Base-by-base conservation (phyloP, 1,140 invertebrate species). In the Brachionus manjavacas region DNA sequence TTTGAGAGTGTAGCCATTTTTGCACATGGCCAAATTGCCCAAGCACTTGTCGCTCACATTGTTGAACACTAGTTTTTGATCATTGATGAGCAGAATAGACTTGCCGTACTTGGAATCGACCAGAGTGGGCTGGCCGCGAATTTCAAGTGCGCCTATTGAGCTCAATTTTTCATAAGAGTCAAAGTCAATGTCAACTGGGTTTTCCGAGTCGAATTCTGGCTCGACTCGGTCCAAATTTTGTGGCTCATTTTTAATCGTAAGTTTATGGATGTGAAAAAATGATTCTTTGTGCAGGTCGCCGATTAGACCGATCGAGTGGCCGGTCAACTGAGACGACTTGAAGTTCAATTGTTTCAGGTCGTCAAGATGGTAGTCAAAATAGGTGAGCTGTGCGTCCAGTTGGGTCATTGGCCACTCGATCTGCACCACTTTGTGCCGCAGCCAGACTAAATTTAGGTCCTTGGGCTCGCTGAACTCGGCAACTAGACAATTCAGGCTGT, bases 1-100 rank as follows among this genome's bases (percentile, higher is more conserved):
- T 46, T 81, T 81, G 12, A 81, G 52, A 64, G 79, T 81, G 31
- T 81, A 81, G 28, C 79, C 79, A 68, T 81, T 60, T 46, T 60
- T 68, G 39, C 79, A 81, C 39, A 35, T 25, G 12, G 55, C 31
- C 39, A 81, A 64, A 68, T 81, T 81, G 4, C 52, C 52, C 23
- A 81, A 81, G 39, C 79, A 81, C 12, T 41, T 64, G 16, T 80
- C 20, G 9, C n/a, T 64, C 8, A 64, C 35, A 68, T 81, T 81
- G 28, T 66, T 81, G 79, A 81, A 41, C 23, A 81, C 12, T 0
- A 81, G n/a, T 68, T 81, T 81, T 81, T 81, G 52, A 39, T 81
- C 64, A 16, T 41, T 64, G 16, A 35, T 11, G 31, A 81, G n/a
- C 7, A 81, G 79, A 7, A 81, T 25, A 1, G 79, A 81, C 23